These are phyloP conservation scores for Rhinoraja longicauda DNA, from an alignment of 2,797 vertebrate genomes.

Conservation along the genomic window DNA sequence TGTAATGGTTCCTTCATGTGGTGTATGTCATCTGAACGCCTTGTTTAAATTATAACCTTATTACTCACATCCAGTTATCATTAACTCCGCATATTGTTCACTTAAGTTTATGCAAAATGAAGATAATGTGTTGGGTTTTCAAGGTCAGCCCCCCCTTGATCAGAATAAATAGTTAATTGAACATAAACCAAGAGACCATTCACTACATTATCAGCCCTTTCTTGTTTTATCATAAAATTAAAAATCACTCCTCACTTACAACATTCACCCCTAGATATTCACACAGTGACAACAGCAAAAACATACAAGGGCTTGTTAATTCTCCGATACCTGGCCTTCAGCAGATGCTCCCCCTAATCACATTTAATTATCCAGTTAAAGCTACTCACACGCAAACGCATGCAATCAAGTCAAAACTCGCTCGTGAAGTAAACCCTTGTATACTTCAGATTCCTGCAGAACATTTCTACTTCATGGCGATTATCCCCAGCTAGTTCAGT, in stretches of 20 bases:
- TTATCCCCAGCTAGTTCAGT: not conserved
- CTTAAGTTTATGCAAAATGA: not conserved
- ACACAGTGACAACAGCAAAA: not conserved
- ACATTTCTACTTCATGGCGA: not conserved
- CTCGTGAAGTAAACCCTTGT: not conserved
- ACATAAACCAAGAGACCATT: too few relatives aligned
- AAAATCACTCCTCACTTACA: too few relatives aligned
- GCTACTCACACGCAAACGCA: not conserved
- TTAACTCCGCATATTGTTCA: not conserved
- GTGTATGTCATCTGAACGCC: not conserved
- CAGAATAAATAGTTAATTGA: not conserved
- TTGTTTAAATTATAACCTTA: conserved; percentile 1
- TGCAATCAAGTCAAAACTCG: conserved; percentile 7
- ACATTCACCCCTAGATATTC: too few relatives aligned
- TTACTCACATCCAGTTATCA: conserved; percentile 9
- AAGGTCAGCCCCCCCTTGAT: not conserved
- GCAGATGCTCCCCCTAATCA: not conserved
- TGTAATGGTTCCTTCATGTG: not conserved
- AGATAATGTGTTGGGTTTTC: not conserved
- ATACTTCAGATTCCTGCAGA: not conserved
- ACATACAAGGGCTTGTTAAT: not conserved
- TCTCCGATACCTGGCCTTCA: not conserved
- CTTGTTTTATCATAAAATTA: not conserved
- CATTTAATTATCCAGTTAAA: not conserved
- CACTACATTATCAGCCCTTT: not conserved